A percentile compares a stretch with the other conserved stretches of the same genome.
Evolutionary conservation across 2,113 vertebrate genomes (phyloP).

Genomic region (Atlantisia rogersi): DNA sequence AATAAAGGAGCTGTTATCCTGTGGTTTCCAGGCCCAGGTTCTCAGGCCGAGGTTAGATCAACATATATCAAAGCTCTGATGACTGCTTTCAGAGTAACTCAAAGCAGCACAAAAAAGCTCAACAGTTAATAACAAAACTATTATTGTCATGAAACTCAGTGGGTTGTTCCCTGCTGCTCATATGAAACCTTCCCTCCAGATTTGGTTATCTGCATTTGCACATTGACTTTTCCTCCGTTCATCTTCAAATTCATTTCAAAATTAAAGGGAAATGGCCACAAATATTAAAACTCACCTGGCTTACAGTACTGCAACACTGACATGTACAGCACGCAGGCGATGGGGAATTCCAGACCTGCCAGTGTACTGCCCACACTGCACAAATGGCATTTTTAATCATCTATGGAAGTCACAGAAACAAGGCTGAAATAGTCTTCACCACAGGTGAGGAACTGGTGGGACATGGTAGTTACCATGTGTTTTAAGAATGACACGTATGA

Average conservation of each 20-base stretch:
- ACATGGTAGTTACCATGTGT: not conserved
- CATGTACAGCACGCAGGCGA: rapidly evolving
- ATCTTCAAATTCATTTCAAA: not conserved
- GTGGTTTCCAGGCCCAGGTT: not conserved
- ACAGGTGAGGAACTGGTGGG: not conserved
- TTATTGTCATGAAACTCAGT: not conserved
- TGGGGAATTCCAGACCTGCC: not conserved
- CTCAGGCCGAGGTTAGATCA: not conserved
- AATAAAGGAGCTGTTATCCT: not conserved
- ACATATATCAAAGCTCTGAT: not conserved
- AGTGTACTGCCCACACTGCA: not conserved
- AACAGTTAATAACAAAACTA: not conserved
- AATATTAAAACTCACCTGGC: not conserved
- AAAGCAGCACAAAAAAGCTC: not conserved
- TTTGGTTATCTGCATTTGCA: not conserved
- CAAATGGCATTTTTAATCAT: not conserved
- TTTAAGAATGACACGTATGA: not conserved
- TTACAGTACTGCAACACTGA: not conserved
- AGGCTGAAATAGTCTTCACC: not conserved
- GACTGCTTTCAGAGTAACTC: not conserved
- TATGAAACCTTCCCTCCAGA: not conserved
- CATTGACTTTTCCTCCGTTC: not conserved
- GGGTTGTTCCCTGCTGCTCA: not conserved
- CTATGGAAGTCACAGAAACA: not conserved
- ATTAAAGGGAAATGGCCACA: not conserved